Conservation (phyloP, 92 coral and sea anemone species). For the Blastomussa wellsi region DNA sequence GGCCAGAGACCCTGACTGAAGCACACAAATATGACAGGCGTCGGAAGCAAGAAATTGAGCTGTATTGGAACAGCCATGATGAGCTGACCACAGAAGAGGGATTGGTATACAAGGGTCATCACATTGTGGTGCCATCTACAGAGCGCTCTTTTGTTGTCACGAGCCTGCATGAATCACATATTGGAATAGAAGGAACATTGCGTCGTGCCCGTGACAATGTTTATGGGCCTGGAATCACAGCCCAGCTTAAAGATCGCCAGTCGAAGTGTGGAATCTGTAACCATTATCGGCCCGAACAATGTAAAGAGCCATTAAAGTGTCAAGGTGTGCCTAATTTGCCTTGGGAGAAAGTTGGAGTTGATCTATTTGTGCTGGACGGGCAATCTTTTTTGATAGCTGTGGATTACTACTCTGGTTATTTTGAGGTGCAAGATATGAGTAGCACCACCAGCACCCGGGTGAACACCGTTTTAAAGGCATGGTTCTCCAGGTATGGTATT, state of each 20-base stretch:
- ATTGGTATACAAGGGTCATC: too few relatives aligned
- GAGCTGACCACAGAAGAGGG: constrained; percentile 54
- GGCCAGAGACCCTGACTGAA: constrained; percentile 13
- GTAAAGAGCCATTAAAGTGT: constrained; percentile 49
- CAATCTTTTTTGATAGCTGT: too few relatives aligned
- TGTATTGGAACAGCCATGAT: constrained; percentile 44
- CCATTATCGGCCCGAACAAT: constrained; percentile 49
- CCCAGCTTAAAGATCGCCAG: constrained; percentile 41
- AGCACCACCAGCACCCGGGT: too few relatives aligned
- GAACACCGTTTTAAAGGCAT: too few relatives aligned
- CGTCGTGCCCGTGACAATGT: constrained; percentile 35
- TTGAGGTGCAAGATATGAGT: too few relatives aligned
- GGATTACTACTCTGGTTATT: too few relatives aligned
- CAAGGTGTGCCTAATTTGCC: constrained; percentile 35
- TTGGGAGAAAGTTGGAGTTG: too few relatives aligned
- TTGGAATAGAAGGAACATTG: constrained; percentile 26
- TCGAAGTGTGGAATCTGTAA: too few relatives aligned
- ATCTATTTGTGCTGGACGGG: too few relatives aligned
- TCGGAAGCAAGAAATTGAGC: background rate
- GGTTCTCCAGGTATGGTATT: constrained; percentile 48
- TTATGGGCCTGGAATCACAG: constrained; percentile 31
- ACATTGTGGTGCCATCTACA: constrained; percentile 31
- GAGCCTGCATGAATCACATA: constrained; percentile 25
- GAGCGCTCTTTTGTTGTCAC: background rate
- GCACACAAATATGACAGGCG: constrained; percentile 32